Evolutionary conservation across 2,888 invertebrate genomes (phyloP), one percentile per base, ranked within the genome.

Genomic region (Agapostemon virescens): DNA sequence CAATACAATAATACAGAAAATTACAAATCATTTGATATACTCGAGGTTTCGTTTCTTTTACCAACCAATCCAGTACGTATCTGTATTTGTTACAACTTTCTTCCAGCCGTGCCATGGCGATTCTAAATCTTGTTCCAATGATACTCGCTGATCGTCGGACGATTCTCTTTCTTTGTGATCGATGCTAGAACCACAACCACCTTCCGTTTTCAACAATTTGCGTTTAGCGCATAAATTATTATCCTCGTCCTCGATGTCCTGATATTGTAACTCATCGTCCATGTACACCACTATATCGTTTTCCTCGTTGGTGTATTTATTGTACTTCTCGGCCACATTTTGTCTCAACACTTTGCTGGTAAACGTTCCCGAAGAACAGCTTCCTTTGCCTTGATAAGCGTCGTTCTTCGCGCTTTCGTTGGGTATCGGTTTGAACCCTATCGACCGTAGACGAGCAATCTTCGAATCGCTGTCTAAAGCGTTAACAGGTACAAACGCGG

Each of bases 401-500:
- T 55, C 26, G 55, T 15, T 55, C 26, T 55, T 26, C 7, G n/a
- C 11, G 13, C 73, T 42, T 1, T 77, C 76, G 0, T 66, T 58
- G 9, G 86, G 82, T 71, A 92, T 92, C 7, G 92, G 92, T 63
- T 88, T 89, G 64, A 92, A 92, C 11, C 92, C 92, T 68, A 92
- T 92, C 0, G 92, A 90, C 55, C 92, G 85, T 7, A 92, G 81
- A n/a, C 89, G 86, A 7, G 90, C 89, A 58, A 92, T 89, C 73
- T 90, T 85, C 17, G 88, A 49, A 64, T 88, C 89, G 40, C 85
- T 89, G 38, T 90, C 88, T 2, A 87, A 80, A n/a, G 87, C 81
- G 68, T 90, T 88, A n/a, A 92, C 91, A 45, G 92, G 90, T 7
- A 89, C 92, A 71, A 92, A 92, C 5, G 92, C 92, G 4, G 92